phyloP scores from a whole-genome alignment of 2,797 vertebrate genomes.

The Phyllotis vaccarum region DNA sequence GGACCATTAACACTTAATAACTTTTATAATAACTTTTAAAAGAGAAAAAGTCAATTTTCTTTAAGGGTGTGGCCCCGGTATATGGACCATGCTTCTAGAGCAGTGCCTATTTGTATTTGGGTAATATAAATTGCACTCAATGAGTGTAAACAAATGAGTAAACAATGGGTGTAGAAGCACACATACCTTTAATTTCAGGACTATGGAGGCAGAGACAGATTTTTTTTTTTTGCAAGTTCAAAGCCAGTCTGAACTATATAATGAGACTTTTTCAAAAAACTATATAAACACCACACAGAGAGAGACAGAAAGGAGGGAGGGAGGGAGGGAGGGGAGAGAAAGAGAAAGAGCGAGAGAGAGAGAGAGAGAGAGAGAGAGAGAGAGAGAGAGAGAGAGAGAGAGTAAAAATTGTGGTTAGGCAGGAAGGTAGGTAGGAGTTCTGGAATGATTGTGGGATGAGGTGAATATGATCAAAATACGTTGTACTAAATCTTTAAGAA shows the following conservation, averaged over 20 bases:
- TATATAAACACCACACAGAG: background rate
- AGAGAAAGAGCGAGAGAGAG: background rate
- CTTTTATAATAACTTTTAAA: no score
- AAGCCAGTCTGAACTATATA: background rate
- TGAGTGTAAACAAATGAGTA: no score
- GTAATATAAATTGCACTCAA: no score
- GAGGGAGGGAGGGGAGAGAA: background rate
- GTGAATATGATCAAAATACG: background rate
- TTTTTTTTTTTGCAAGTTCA: background rate
- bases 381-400: background rate
- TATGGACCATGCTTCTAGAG: no score
- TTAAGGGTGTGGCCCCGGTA: background rate
- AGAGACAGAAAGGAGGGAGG: no score
- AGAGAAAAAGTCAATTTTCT: background rate
- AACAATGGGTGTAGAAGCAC: no score
- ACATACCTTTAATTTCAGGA: background rate
- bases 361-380: accelerated
- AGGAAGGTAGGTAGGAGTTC: background rate
- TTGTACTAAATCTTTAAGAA: background rate
- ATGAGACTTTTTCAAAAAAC: background rate
- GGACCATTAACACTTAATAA: background rate
- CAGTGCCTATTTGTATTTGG: no score
- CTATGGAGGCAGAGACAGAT: background rate
- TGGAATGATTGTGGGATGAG: background rate
- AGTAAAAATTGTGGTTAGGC: background rate